phyloP scores from a whole-genome alignment of 2,113 vertebrate species.

The Speoplatyrhinus poulsoni region DNA sequence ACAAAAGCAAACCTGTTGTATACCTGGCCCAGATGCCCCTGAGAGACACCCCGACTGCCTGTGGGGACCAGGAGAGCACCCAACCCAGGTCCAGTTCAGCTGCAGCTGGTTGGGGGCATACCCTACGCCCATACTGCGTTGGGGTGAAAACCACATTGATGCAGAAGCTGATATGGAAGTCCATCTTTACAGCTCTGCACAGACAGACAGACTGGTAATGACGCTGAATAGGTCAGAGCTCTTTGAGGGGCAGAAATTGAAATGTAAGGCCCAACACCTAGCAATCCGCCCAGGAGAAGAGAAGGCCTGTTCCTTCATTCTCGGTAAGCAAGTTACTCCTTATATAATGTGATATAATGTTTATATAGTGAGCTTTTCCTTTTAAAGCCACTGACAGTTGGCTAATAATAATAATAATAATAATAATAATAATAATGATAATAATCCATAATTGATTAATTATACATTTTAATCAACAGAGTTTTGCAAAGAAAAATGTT shows the following conservation, averaged over 20 bases:
- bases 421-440: not conserved
- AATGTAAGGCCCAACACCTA: conserved; percentile 74
- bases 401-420: not conserved
- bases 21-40: conserved; percentile 74
- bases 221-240: conserved; percentile 76
- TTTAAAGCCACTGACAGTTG: conserved; percentile 6
- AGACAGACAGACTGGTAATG: conserved; percentile 63
- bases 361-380: conserved; percentile 28
- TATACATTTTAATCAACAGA: no score
- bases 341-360: conserved; percentile 20
- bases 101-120: conserved; percentile 86
- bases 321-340: conserved; percentile 78
- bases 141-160: conserved; percentile 63
- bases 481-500: no score
- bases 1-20: conserved; percentile 3
- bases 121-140: conserved; percentile 81
- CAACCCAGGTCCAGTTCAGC: conserved; percentile 68
- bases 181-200: not conserved
- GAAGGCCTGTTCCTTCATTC: conserved; percentile 73
- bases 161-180: not conserved
- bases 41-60: conserved; percentile 71
- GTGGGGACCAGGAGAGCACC: conserved; percentile 41
- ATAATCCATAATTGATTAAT: no score
- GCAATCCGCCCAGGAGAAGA: conserved; percentile 19
- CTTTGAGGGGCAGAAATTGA: conserved; percentile 73